These are phyloP conservation scores for Melanogrammus aeglefinus DNA, from an alignment of 2,797 vertebrate genomes.

Conservation along the genomic window DNA sequence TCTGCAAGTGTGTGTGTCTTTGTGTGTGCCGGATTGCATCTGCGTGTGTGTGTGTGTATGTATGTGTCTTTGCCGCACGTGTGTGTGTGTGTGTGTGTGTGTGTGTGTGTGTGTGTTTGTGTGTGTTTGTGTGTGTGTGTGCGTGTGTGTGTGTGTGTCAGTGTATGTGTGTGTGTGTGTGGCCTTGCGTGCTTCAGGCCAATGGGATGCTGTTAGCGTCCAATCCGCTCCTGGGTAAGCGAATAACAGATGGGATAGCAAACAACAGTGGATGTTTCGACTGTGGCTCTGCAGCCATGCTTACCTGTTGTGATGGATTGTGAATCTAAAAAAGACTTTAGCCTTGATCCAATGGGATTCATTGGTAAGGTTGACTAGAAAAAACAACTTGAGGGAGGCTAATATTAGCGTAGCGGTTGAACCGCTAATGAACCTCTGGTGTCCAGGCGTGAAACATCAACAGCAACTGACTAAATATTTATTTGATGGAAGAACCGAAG, in stretches of 20 bases:
- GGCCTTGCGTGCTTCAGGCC: too few species aligned
- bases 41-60: neutral
- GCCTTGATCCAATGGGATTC: slow-evolving; percentile 21
- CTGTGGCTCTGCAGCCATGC: slow-evolving; percentile 8
- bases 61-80: neutral
- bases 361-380: slow-evolving; percentile 31
- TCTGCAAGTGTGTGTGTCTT: too few species aligned
- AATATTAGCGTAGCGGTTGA: slow-evolving; percentile 12
- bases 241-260: slow-evolving; percentile 6
- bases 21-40: too few species aligned
- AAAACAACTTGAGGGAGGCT: neutral
- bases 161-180: neutral
- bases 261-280: slow-evolving; percentile 21
- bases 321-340: slow-evolving; percentile 45
- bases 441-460: neutral
- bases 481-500: neutral
- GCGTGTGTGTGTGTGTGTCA: neutral
- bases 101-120: neutral
- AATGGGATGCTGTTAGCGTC: neutral
- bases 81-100: neutral
- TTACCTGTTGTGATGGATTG: slow-evolving; percentile 39
- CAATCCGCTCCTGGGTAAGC: neutral
- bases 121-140: neutral
- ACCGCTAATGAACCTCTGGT: slow-evolving; percentile 9
- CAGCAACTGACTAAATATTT: slow-evolving; percentile 3